Conservation (phyloP, 2,797 vertebrate species). For the Loris lydekkerianus region DNA sequence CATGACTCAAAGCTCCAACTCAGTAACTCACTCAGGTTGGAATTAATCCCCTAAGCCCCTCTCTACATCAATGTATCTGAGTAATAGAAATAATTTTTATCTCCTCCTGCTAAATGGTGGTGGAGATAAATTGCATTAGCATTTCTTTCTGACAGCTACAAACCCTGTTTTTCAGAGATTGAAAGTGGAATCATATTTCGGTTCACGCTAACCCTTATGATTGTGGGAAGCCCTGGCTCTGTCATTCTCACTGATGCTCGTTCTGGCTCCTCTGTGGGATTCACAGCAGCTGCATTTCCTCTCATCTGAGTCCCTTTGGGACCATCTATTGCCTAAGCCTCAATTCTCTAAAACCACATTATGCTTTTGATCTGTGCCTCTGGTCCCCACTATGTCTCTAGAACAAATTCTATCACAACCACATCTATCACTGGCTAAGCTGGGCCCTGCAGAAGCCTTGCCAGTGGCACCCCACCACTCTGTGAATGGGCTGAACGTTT, state of each 20-base stretch:
- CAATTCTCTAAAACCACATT: background rate
- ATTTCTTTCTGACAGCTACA: background rate
- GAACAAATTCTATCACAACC: background rate
- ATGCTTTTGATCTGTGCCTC: background rate
- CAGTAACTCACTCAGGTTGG: background rate
- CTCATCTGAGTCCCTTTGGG: background rate
- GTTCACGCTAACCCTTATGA: background rate
- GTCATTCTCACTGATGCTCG: background rate
- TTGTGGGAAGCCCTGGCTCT: background rate
- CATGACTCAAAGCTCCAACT: background rate
- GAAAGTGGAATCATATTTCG: background rate
- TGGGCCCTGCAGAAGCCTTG: background rate
- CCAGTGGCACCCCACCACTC: background rate
- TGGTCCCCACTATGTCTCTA: background rate
- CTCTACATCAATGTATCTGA: background rate
- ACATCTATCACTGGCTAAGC: background rate
- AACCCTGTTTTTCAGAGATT: background rate
- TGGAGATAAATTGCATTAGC: background rate
- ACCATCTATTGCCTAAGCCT: background rate
- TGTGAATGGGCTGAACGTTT: background rate
- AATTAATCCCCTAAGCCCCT: background rate
- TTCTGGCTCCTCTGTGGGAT: background rate
- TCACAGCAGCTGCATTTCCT: background rate
- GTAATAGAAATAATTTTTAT: background rate
- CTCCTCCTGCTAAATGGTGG: background rate